These are phyloP conservation scores for Hoplias malabaricus DNA, from an alignment of 2,113 vertebrate species.

Conservation along the genomic window DNA sequence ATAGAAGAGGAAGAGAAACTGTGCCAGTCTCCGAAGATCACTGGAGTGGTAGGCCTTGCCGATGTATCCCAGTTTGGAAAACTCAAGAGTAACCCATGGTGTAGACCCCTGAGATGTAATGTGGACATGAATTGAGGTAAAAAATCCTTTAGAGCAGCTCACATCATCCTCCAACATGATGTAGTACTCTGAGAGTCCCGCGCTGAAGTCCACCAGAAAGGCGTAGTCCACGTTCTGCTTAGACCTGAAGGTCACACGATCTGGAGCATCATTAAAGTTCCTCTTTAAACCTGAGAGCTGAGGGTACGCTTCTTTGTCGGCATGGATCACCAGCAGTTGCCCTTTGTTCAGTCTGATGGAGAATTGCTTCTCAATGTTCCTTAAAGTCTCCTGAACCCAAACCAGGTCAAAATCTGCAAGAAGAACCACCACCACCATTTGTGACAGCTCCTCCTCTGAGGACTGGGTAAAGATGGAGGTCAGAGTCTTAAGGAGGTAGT, in stretches of 20 bases:
- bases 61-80: constrained; percentile 83
- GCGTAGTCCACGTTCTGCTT: constrained; percentile 84
- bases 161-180: constrained; percentile 84
- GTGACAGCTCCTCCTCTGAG: constrained; percentile 70
- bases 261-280: constrained; percentile 69
- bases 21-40: constrained; percentile 75
- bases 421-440: constrained; percentile 83
- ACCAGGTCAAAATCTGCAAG: constrained; percentile 70
- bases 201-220: constrained; percentile 79
- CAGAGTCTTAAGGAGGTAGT: constrained; percentile 77
- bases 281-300: constrained; percentile 72
- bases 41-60: constrained; percentile 83
- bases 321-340: constrained; percentile 76
- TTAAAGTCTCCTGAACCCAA: constrained; percentile 64
- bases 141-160: constrained; percentile 69
- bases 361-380: constrained; percentile 64
- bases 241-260: constrained; percentile 79
- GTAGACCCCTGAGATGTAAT: constrained; percentile 55
- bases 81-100: constrained; percentile 83
- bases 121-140: constrained; percentile 68
- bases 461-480: constrained; percentile 80
- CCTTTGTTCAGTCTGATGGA: constrained; percentile 63
- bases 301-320: constrained; percentile 64
- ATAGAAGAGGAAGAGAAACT: constrained; percentile 85
- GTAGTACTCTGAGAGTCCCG: constrained; percentile 80